These are phyloP conservation scores for Erethizon dorsatum DNA, from an alignment of 2,797 vertebrate species.

Conservation along the genomic window DNA sequence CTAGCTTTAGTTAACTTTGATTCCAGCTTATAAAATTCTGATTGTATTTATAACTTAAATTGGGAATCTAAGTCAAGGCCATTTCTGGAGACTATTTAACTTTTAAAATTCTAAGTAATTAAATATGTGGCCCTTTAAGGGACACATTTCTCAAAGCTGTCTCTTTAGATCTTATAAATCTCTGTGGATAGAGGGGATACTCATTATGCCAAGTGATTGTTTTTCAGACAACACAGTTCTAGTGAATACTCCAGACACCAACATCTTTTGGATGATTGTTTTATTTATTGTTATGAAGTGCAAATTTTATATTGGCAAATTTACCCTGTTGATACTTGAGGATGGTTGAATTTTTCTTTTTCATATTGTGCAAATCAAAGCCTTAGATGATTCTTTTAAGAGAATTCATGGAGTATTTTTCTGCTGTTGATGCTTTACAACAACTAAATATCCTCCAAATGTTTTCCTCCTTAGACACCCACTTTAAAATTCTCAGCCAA, in stretches of 20 bases:
- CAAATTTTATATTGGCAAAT: not conserved
- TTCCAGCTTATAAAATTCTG: not conserved
- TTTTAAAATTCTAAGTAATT: slow-evolving; percentile 11
- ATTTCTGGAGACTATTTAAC: not conserved
- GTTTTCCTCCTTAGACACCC: not conserved
- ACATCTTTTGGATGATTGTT: not conserved
- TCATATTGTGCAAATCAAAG: not conserved
- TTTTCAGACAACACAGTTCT: not conserved
- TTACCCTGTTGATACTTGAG: not conserved
- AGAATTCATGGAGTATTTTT: not conserved
- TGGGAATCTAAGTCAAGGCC: not conserved
- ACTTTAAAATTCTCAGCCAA: not conserved
- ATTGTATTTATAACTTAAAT: not conserved
- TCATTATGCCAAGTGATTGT: not conserved
- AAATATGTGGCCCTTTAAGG: not conserved
- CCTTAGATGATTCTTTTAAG: slow-evolving; percentile 6
- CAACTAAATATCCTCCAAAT: not conserved
- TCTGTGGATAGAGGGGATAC: not conserved
- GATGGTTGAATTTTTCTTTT: not conserved
- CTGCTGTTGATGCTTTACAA: not conserved
- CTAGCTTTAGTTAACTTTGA: not conserved
- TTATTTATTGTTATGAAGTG: not conserved
- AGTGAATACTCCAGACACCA: not conserved
- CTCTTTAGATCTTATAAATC: not conserved
- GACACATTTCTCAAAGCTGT: not conserved